Base-by-base conservation (phyloP, 2,888 invertebrate species). In the Scaptomyza tumidula region DNA sequence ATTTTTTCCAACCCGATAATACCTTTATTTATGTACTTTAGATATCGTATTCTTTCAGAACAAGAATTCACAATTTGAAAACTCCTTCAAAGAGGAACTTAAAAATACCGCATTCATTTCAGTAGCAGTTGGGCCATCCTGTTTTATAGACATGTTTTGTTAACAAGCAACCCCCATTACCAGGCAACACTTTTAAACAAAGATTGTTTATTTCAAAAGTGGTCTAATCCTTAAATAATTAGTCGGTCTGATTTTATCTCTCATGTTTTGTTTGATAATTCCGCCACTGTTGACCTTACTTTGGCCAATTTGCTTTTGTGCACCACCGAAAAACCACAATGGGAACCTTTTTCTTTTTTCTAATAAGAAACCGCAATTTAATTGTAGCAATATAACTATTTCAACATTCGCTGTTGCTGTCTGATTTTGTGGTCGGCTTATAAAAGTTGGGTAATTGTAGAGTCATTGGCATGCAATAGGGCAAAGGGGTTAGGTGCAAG, bases 341-440 rank as follows among this genome's bases (percentile, higher is more conserved):
- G 63, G 24, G 66, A 77, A 68, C 65, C 63, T 39, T 19, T 50
- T n/a, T 67, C 3, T 10, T 10, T 10, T 33, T 33, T 64, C 84
- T 78, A 85, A 85, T 79, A 80, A 69, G 55, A 62, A 63, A 70
- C 82, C 85, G 52, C 81, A 77, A 72, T 72, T 75, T 78, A 83
- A 80, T 80, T 80, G 80, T 67, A 19, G 76, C 62, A 65, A 61
- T 67, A 59, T 61, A 39, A 41, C 41, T 52, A 43, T 55, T 55
- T 49, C 39, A 35, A 63, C 67, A 64, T 53, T 52, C 54, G 50
- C 39, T 58, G 63, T 61, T 60, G 58, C 53, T 56, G 68, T 66
- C 53, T 65, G 73, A 57, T 66, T 76, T 79, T 82, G 81, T 57
- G 82, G 85, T 65, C 65, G 62, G 57, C 67, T 56, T 45, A 54